Conservation (phyloP, 2,888 invertebrate genomes). For the Cylloceria caligata region DNA sequence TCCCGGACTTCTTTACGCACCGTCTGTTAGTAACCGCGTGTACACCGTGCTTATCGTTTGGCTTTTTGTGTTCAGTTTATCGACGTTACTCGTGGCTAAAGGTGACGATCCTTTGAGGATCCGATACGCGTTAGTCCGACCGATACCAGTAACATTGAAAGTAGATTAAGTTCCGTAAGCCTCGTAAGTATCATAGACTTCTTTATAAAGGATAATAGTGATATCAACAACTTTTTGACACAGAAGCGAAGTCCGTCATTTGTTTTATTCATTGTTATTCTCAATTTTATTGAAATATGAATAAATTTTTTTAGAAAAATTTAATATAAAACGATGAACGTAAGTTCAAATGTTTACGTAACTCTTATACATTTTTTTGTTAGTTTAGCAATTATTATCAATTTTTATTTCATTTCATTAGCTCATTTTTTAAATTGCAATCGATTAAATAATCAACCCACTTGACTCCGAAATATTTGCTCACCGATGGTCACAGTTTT, state of each 20-base stretch:
- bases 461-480: not conserved
- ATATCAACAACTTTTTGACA: not conserved
- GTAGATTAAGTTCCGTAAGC: slow-evolving; percentile 5
- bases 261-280: not conserved
- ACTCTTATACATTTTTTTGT: not conserved
- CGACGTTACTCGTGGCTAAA: slow-evolving; percentile 28
- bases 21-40: slow-evolving; percentile 64
- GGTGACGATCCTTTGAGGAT: slow-evolving; percentile 19
- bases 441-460: not conserved
- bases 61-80: slow-evolving; percentile 59
- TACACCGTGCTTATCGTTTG: slow-evolving; percentile 60
- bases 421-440: not conserved
- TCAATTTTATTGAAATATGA: not conserved
- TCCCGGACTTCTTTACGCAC: slow-evolving; percentile 77
- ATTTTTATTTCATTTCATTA: not conserved
- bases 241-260: not conserved
- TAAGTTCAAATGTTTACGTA: too few relatives aligned
- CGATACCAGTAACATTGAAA: not conserved
- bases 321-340: too few relatives aligned
- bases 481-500: not conserved
- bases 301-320: not conserved
- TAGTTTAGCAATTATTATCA: not conserved
- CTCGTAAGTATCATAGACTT: slow-evolving; percentile 3
- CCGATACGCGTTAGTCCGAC: not conserved
- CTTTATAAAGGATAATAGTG: not conserved